phyloP scores from a whole-genome alignment of 2,113 vertebrate genomes.

The Pachyramphus minor region DNA sequence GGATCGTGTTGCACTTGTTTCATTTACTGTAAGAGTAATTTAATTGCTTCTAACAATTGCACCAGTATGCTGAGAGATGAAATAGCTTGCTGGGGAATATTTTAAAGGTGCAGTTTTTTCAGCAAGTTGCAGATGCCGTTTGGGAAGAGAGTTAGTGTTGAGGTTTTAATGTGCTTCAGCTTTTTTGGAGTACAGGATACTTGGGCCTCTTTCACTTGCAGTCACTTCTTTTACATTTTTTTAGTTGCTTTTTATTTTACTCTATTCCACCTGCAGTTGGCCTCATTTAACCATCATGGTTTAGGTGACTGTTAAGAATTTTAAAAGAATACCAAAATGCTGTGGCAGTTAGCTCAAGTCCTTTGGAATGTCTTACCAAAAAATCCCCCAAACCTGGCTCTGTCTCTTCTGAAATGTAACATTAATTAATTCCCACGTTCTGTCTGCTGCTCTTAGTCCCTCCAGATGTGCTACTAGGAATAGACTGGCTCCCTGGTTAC shows the following conservation, averaged over 20 bases:
- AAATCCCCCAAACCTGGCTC: not conserved
- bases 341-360: constrained; percentile 22
- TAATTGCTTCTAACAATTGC: constrained; percentile 43
- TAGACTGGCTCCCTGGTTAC: constrained; percentile 63
- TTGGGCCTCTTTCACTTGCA: not conserved
- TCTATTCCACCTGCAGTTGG: constrained; percentile 48
- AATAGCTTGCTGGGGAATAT: constrained; percentile 43
- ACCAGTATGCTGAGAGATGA: not conserved
- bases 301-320: constrained; percentile 56
- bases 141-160: not conserved
- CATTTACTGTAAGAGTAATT: constrained; percentile 38
- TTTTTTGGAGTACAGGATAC: not conserved
- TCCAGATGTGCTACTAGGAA: constrained; percentile 72
- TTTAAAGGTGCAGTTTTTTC: not conserved
- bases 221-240: not conserved
- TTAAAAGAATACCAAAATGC: constrained; percentile 36
- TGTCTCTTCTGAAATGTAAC: constrained; percentile 51
- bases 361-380: constrained; percentile 41
- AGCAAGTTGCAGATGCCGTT: not conserved
- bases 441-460: constrained; percentile 47
- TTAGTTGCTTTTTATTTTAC: constrained; percentile 39
- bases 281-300: constrained; percentile 2
- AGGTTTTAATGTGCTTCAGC: constrained; percentile 12
- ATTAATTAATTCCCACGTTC: constrained; percentile 71
- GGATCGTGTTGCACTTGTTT: constrained; percentile 37